phyloP scores from a whole-genome alignment of 30 jellyfish, hydroid and myxozoan species.

The Rhopilema esculentum region DNA sequence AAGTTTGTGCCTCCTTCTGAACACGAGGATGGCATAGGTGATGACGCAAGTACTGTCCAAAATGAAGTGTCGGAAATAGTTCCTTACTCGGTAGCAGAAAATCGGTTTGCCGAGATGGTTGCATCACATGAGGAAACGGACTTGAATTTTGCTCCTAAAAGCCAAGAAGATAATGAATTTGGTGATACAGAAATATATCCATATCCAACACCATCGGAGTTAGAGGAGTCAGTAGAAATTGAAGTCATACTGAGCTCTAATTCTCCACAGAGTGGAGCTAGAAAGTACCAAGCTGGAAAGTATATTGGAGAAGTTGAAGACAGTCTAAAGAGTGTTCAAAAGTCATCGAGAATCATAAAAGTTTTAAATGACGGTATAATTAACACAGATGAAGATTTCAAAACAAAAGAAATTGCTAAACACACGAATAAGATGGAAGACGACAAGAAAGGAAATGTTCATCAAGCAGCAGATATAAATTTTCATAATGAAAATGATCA shows the following conservation, averaged over 20 bases:
- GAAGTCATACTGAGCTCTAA: conserved; percentile 58
- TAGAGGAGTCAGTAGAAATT: conserved; percentile 64
- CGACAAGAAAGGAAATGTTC: not conserved
- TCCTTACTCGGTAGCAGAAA: conserved; percentile 48
- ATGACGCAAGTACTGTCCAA: not conserved
- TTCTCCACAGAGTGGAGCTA: conserved; percentile 40
- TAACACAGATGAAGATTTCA: not conserved
- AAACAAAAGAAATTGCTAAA: not conserved
- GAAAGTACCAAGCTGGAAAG: conserved; percentile 60
- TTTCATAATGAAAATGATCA: not conserved
- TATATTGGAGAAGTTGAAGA: conserved; percentile 48
- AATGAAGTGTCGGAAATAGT: conserved; percentile 49
- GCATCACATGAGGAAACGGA: not conserved
- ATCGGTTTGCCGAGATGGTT: not conserved
- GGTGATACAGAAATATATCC: conserved; percentile 59
- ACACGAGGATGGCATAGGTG: not conserved
- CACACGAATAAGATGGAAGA: not conserved
- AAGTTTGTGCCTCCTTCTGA: not conserved
- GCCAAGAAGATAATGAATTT: not conserved
- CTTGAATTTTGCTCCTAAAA: not conserved
- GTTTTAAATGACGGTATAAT: not conserved
- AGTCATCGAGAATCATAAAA: not conserved
- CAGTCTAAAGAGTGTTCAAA: conserved; percentile 6
- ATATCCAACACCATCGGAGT: conserved; percentile 29
- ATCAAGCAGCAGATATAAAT: not conserved